Evolutionary conservation across 2,888 invertebrate species (phyloP).

Genomic region (Coleophora deauratella): DNA sequence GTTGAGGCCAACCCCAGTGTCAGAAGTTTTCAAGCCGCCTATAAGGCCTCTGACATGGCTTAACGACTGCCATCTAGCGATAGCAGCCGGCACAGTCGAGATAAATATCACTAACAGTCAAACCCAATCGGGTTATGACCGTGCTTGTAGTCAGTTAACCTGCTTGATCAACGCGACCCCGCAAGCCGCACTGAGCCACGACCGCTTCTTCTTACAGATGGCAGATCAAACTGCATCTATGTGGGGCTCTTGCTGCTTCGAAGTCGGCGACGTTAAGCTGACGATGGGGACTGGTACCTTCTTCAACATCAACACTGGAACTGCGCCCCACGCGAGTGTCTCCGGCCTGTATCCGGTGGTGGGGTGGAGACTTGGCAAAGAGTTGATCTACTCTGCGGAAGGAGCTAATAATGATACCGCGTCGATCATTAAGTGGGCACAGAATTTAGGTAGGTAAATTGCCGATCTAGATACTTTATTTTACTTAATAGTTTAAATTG

Average conservation of each 20-base stretch:
- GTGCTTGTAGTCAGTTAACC: too few species aligned
- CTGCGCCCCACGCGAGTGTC: conserved; percentile 83
- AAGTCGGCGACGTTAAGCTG: conserved; percentile 85
- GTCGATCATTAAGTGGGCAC: conserved; percentile 89
- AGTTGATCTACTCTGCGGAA: conserved; percentile 83
- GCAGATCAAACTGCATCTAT: conserved; percentile 93
- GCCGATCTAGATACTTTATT: too few species aligned
- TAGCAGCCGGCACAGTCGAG: too few species aligned
- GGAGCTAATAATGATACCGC: conserved; percentile 93
- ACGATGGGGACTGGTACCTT: conserved; percentile 96
- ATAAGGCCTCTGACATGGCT: too few species aligned
- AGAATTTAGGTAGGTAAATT: conserved; percentile 74
- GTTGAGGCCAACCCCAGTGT: too few species aligned
- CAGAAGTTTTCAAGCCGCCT: too few species aligned
- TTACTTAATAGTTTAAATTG: too few species aligned
- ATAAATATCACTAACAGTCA: too few species aligned
- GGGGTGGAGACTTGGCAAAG: conserved; percentile 80
- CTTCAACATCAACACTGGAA: conserved; percentile 87
- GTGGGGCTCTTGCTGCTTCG: conserved; percentile 89
- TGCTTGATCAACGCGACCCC: too few species aligned
- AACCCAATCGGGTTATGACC: too few species aligned
- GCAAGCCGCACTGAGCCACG: too few species aligned
- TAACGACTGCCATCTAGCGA: too few species aligned
- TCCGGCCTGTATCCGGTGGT: conserved; percentile 93
- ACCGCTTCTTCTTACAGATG: conserved; percentile 76